Percentiles rank a stretch among this genome's conserved stretches.
These are phyloP conservation scores for Panagrolaimus sp. DNA, from an alignment of 1,140 invertebrate genomes.

Conservation along the genomic window DNA sequence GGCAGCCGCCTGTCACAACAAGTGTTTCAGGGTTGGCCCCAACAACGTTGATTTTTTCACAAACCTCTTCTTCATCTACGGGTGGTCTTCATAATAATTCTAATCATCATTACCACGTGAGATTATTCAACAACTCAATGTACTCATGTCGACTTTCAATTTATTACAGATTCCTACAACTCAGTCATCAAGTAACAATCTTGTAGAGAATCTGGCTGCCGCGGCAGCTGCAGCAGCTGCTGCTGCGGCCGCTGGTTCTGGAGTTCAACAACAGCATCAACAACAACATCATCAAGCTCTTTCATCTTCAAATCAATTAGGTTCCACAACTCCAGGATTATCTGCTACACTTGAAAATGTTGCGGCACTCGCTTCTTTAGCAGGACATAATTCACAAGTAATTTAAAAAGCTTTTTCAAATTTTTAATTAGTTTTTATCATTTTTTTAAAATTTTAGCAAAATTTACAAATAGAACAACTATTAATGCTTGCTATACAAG, in stretches of 20 bases:
- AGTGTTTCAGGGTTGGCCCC: neutral
- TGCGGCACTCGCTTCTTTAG: neutral
- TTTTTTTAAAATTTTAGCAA: neutral
- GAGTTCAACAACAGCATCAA: constrained; percentile 5
- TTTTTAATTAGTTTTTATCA: neutral
- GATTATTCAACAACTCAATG: constrained; percentile 1
- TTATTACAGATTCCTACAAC: constrained; percentile 14
- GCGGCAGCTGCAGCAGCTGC: constrained; percentile 9
- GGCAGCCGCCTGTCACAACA: neutral
- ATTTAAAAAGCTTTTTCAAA: neutral
- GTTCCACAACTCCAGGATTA: too few relatives aligned
- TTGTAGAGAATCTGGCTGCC: constrained; percentile 15
- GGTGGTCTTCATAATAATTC: neutral
- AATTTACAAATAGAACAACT: constrained; percentile 31
- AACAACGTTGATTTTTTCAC: constrained; percentile 11
- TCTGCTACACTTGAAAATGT: constrained; percentile 3
- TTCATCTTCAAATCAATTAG: too few relatives aligned
- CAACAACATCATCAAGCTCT: neutral
- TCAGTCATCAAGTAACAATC: constrained; percentile 6
- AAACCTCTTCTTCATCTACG: constrained; percentile 11
- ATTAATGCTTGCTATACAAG: constrained; percentile 46
- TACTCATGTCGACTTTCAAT: constrained; percentile 3
- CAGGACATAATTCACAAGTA: constrained; percentile 4
- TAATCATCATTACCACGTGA: neutral
- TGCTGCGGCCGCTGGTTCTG: neutral